Evolutionary conservation across 2,797 vertebrate genomes (phyloP).

Genomic region (Siniperca undulata): DNA sequence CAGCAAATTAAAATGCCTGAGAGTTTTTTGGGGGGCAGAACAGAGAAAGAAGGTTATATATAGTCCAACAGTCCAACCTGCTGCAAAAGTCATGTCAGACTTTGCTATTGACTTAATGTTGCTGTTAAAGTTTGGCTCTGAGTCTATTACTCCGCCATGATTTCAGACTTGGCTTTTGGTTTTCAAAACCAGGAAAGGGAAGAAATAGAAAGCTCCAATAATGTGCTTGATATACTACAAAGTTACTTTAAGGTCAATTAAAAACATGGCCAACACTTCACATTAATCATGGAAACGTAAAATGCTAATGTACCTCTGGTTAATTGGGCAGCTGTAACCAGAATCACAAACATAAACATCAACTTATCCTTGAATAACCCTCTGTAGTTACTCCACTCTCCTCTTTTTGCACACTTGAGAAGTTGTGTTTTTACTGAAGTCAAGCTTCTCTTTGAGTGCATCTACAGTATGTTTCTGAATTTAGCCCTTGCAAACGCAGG

Average conservation of each 20-base stretch:
- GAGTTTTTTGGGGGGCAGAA: neutral
- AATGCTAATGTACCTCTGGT: constrained; percentile 1
- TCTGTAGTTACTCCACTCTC: neutral
- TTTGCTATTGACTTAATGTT: too few species aligned
- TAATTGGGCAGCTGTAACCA: constrained; percentile 2
- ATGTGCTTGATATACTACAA: neutral
- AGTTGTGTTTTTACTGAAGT: constrained; percentile 25
- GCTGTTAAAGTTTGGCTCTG: neutral
- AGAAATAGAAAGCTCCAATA: neutral
- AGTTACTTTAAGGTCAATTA: constrained; percentile 6
- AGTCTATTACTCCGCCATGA: neutral
- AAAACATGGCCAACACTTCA: constrained; percentile 19
- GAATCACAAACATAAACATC: constrained; percentile 16
- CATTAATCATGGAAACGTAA: constrained; percentile 19
- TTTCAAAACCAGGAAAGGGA: neutral
- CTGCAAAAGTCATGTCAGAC: neutral
- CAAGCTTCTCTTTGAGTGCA: constrained; percentile 24
- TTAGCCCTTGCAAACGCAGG: constrained; percentile 29
- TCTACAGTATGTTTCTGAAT: constrained; percentile 39
- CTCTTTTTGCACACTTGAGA: constrained; percentile 7
- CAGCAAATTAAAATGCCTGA: too few species aligned
- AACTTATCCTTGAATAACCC: neutral
- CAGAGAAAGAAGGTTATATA: neutral
- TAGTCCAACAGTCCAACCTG: neutral
- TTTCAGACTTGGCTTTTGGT: neutral